Base-by-base conservation (phyloP, 2,888 invertebrate species). In the Merodon equestris region DNA sequence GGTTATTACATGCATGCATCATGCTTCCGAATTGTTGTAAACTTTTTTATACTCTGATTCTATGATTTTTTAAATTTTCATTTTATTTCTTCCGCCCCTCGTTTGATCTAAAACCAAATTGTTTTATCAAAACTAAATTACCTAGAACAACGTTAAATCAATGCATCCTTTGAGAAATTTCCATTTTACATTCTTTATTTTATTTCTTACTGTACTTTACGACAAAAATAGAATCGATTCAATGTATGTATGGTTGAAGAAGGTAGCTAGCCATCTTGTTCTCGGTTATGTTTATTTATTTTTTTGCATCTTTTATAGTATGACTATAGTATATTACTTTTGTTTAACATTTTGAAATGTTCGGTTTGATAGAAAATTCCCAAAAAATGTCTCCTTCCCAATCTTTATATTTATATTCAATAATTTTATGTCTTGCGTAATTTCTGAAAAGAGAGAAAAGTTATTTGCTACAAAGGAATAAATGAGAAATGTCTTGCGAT, bases 301-400 rank as follows among this genome's bases (percentile, higher is more conserved):
- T n/a, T n/a, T n/a, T n/a, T n/a, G n/a, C n/a, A n/a, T n/a, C n/a
- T 36, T 36, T 36, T 9, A 36, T 36, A 36, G 5, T 36, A 27
- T 27, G 54, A 56, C 60, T 45, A 61, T 70, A 44, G 50, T 53
- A 38, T 56, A 17, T 58, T 34, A 14, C 19, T 50, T 47, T 44
- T 38, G 15, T 67, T 68, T 47, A 67, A 73, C 61, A 73, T 48
- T 58, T 70, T 79, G 63, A 79, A 68, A 68, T 79, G 51, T 73
- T 58, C 56, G 58, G 57, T 47, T 67, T 63, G 36, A 58, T 79
- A 79, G 68, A 79, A 79, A 79, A 79, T 73, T 63, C 73, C 73
- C 67, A 57, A 58, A 68, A 68, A 63, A 48, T 34, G 68, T 68
- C 50, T 68, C 57, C 68, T 54, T 63, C 68, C 68, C 73, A 67